Conservation (phyloP, 2,888 invertebrate genomes). For the Coelinius sp. region DNA sequence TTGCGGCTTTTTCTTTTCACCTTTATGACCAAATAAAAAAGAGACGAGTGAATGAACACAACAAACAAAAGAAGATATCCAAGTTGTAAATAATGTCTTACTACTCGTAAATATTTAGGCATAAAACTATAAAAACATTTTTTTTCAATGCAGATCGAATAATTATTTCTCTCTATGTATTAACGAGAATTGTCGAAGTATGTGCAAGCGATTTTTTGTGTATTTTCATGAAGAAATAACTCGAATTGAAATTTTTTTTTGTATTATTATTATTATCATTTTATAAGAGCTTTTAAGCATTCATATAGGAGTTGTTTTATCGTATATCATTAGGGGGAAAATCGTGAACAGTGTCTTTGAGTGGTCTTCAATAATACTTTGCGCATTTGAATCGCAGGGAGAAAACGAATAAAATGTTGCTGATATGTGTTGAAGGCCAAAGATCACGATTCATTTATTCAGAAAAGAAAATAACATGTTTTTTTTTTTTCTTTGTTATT, state of each 20-base stretch:
- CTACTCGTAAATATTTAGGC: neutral
- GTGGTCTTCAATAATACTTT: constrained; percentile 20
- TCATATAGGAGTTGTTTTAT: constrained; percentile 9
- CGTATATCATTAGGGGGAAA: constrained; percentile 11
- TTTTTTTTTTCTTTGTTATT: neutral
- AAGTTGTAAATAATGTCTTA: neutral
- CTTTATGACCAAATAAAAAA: neutral
- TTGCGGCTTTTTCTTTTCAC: neutral
- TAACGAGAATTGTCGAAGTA: constrained; percentile 1
- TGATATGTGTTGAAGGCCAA: constrained; percentile 20
- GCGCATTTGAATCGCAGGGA: constrained; percentile 7
- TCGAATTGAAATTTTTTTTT: neutral
- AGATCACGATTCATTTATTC: constrained; percentile 6
- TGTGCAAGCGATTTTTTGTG: constrained; percentile 12
- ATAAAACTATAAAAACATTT: constrained; percentile 10
- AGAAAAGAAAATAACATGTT: neutral
- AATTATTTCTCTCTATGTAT: neutral
- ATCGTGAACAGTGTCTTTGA: neutral
- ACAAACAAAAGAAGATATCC: neutral
- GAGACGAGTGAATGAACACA: neutral
- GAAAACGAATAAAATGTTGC: constrained; percentile 12
- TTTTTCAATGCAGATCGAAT: constrained; percentile 25
- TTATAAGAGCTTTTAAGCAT: constrained; percentile 16
- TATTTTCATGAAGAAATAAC: constrained; percentile 7
- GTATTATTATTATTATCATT: constrained; percentile 3